Evolutionary conservation across 2,797 vertebrate genomes (phyloP).

Genomic region (Enoplosus armatus): DNA sequence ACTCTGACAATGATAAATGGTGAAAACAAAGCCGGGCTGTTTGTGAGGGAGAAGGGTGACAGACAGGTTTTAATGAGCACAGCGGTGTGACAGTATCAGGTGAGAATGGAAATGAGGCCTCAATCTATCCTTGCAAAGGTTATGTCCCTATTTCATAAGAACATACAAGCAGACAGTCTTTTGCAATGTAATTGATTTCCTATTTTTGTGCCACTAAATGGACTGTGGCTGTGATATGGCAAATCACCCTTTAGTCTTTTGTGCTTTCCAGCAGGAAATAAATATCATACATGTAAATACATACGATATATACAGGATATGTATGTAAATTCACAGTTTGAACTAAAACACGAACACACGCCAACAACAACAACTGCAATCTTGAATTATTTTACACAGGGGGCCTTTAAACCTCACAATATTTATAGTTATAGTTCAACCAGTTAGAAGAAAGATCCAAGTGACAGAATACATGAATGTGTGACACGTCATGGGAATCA

Average conservation of each 20-base stretch:
- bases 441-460: background rate
- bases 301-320: too few species aligned
- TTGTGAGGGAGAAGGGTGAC: conserved; percentile 74
- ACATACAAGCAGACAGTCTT: conserved; percentile 71
- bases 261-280: conserved; percentile 16
- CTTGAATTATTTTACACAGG: background rate
- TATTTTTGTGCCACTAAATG: conserved; percentile 63
- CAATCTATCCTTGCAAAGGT: conserved; percentile 84
- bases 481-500: conserved; percentile 29
- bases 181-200: conserved; percentile 77
- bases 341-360: background rate
- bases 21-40: conserved; percentile 72
- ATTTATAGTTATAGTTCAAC: background rate
- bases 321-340: conserved; percentile 3
- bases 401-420: background rate
- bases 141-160: conserved; percentile 81
- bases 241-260: conserved; percentile 19
- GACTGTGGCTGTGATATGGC: conserved; percentile 22
- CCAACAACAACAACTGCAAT: background rate
- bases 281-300: too few species aligned
- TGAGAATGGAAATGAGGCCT: conserved; percentile 83
- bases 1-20: conserved; percentile 85
- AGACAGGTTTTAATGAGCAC: conserved; percentile 86
- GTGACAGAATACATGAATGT: background rate
- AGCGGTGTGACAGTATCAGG: conserved; percentile 82